Base-by-base conservation (phyloP, 2,113 vertebrate species). In the Etheostoma spectabile region DNA sequence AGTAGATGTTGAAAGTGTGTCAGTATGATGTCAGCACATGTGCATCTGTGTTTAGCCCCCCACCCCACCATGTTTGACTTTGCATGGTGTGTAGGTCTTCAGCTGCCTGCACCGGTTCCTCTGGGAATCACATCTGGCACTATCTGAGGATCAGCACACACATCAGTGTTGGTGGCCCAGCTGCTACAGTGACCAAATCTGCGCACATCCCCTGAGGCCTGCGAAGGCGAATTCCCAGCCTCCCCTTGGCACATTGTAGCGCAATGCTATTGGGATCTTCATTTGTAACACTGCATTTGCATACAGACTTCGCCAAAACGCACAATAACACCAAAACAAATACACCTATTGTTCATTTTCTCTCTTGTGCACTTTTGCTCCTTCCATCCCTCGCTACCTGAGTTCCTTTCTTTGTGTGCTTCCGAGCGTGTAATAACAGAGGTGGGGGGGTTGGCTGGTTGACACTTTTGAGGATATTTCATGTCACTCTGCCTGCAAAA, bases 81-180 rank as follows among this genome's bases (percentile, higher is more conserved):
- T 53, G 64, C 66, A 42, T 64, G 79, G 74, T 82, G 61, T 77
- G 63, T 12, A 46, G 74, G 75, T 57, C 42, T 79, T 82, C 67
- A 84, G 64, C 75, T 64, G 66, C 68, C 35, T 74, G 72, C 70
- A 1, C 19, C 3, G 10, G n/a, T 51, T 90, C 83, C 85, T 85
- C 65, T 27, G 83, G 85, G 92, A 91, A 72, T 79, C 87, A 77
- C 90, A 91, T 90, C 89, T 93, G 89, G 76, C 68, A 46, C 76
- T 51, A 30, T 63, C 59, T n/a, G 49, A 80, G 68, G 72, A 86
- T 79, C 73, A 74, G 74, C 72, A 73, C 81, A 74, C 73, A 52
- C 56, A 5, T 13, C 46, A 65, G 74, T 30, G 84, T 84, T 56
- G 79, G 65, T 69, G 86, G 86, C 86, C 72, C 90, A 84, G 89